Percentiles rank a stretch among this genome's conserved stretches.
Conservation (phyloP, 2,113 vertebrate species). For the Ptilonorhynchus violaceus region DNA sequence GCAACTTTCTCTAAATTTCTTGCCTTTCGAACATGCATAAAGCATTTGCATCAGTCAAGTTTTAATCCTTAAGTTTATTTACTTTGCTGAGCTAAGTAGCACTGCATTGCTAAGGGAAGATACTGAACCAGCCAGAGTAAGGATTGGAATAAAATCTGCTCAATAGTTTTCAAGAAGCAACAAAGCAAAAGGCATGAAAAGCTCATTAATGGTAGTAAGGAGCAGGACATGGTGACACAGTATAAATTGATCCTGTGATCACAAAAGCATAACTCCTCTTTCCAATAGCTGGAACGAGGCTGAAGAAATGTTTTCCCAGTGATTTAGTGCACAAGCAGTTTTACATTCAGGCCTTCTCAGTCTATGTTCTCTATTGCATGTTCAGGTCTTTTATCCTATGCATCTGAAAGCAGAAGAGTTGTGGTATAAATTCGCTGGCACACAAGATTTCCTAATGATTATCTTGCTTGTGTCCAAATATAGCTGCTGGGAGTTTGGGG, state of each 20-base stretch:
- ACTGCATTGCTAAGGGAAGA: not conserved
- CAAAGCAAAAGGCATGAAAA: not conserved
- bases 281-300: not conserved
- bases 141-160: not conserved
- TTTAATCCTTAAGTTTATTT: not conserved
- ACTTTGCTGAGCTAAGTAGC: not conserved
- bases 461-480: not conserved
- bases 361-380: accelerated
- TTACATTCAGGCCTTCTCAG: not conserved
- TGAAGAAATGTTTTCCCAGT: not conserved
- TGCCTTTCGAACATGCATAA: not conserved
- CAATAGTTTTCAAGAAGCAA: not conserved
- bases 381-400: not conserved
- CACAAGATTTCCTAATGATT: not conserved
- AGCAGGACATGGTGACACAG: not conserved
- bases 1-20: not conserved
- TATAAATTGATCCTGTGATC: not conserved
- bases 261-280: not conserved
- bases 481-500: not conserved
- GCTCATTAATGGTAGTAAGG: not conserved
- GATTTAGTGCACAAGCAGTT: not conserved
- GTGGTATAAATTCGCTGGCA: not conserved
- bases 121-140: not conserved
- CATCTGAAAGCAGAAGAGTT: not conserved
- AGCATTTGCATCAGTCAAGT: not conserved